Percentiles rank a stretch among this genome's conserved stretches.
Evolutionary conservation across 2,888 invertebrate genomes (phyloP).

Genomic region (Epiblema foenella): DNA sequence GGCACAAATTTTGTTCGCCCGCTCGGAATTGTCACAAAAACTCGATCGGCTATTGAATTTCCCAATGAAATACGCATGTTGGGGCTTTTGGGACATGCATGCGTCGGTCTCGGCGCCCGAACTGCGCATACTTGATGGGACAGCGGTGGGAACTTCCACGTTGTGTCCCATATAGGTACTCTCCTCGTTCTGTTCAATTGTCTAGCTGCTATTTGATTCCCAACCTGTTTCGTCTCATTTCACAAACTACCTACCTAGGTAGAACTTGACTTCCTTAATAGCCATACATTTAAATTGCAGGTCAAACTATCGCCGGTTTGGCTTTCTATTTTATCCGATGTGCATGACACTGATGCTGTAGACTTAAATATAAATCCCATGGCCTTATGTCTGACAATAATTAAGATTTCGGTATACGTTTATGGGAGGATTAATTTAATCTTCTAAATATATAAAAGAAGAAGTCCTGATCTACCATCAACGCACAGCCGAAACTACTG

Average conservation of each 20-base stretch:
- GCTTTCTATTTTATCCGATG: too few relatives aligned
- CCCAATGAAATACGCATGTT: conserved; percentile 45
- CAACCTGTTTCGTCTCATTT: background rate
- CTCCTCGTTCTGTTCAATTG: conserved; percentile 10
- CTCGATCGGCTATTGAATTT: conserved; percentile 37
- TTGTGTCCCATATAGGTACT: conserved; percentile 7
- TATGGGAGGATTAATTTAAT: too few relatives aligned
- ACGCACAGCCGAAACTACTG: too few relatives aligned
- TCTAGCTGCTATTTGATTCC: background rate
- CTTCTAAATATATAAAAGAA: too few relatives aligned
- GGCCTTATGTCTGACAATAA: too few relatives aligned
- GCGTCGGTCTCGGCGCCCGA: conserved; percentile 21
- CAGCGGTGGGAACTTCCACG: conserved; percentile 35
- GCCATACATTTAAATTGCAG: too few relatives aligned
- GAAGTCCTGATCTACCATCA: too few relatives aligned
- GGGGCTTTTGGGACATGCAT: conserved; percentile 37
- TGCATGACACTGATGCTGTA: too few relatives aligned
- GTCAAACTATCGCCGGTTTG: too few relatives aligned
- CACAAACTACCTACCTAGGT: too few relatives aligned
- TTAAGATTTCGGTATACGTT: too few relatives aligned
- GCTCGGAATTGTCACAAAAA: conserved; percentile 30
- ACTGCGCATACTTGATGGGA: conserved; percentile 42
- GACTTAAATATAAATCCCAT: too few relatives aligned
- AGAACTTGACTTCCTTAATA: background rate
- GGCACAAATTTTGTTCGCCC: conserved; percentile 11